A percentile compares a stretch with the other conserved stretches of the same genome.
Evolutionary conservation across 2,888 invertebrate species (phyloP).

Genomic region (Panorpa germanica): DNA sequence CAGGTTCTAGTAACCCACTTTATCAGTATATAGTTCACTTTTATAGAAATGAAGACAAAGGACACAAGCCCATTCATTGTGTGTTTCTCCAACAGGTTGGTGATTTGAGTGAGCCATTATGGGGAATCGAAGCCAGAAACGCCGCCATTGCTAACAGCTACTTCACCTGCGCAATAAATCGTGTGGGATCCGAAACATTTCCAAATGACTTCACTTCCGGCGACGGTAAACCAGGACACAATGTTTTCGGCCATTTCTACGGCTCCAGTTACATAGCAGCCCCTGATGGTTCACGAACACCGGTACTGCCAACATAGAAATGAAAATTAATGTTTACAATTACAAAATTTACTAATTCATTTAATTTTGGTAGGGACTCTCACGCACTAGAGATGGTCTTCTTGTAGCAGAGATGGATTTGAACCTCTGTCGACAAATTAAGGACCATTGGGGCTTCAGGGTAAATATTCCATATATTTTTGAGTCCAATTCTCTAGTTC

Average conservation of each 20-base stretch:
- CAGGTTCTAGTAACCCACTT: too few relatives aligned
- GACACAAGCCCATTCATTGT: too few relatives aligned
- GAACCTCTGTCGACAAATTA: conserved; percentile 83
- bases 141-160: conserved; percentile 94
- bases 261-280: conserved; percentile 88
- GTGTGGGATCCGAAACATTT: conserved; percentile 81
- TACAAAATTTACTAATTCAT: not conserved
- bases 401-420: conserved; percentile 79
- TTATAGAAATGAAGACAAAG: too few relatives aligned
- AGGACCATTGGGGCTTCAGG: conserved; percentile 85
- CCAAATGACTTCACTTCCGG: conserved; percentile 70
- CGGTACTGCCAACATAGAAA: conserved; percentile 29
- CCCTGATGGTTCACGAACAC: conserved; percentile 84
- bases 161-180: conserved; percentile 81
- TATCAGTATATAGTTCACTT: too few relatives aligned
- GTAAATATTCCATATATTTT: too few relatives aligned
- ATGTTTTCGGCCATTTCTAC: conserved; percentile 82
- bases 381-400: conserved; percentile 61
- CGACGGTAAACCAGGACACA: conserved; percentile 54
- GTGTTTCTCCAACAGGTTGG: conserved; percentile 24
- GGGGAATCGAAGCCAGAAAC: conserved; percentile 88
- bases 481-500: too few relatives aligned
- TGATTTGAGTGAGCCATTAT: conserved; percentile 71
- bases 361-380: conserved; percentile 36
- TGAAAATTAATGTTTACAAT: not conserved